Evolutionary conservation across 2,113 vertebrate species (phyloP).

Genomic region (Albula goreensis): DNA sequence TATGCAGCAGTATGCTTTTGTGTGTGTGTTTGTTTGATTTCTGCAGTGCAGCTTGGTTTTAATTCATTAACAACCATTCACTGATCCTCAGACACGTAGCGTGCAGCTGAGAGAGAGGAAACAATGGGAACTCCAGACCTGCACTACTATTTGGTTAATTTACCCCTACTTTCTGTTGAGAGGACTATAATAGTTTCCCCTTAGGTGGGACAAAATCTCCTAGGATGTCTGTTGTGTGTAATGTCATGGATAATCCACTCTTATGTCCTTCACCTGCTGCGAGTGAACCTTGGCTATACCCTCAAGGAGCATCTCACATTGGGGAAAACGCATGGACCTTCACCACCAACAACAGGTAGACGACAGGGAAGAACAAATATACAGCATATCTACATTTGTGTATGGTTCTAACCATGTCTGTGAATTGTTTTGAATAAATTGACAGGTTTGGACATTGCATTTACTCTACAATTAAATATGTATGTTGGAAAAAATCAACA

Average conservation of each 20-base stretch:
- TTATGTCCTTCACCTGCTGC: not conserved
- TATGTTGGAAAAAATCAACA: no score
- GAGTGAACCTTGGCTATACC: not conserved
- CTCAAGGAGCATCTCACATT: not conserved
- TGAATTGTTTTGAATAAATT: not conserved
- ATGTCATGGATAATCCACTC: conserved; percentile 1
- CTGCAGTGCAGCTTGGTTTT: not conserved
- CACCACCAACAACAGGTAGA: not conserved
- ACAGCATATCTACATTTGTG: not conserved
- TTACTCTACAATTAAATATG: no score
- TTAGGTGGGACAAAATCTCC: conserved; percentile 6
- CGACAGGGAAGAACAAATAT: not conserved
- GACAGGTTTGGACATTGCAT: not conserved
- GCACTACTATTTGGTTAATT: conserved; percentile 3
- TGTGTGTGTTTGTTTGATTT: not conserved
- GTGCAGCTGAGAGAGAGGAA: not conserved
- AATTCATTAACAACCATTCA: not conserved
- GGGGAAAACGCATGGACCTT: not conserved
- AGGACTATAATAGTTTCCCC: not conserved
- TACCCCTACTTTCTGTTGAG: not conserved
- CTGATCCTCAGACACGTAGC: not conserved
- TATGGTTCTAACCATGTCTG: not conserved
- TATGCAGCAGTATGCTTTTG: no score
- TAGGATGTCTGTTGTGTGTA: not conserved
- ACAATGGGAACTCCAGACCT: not conserved